Evolutionary conservation across 2,113 vertebrate genomes (phyloP), one percentile per base, ranked within the genome.

Genomic region (Greenwoodochromis staneri): DNA sequence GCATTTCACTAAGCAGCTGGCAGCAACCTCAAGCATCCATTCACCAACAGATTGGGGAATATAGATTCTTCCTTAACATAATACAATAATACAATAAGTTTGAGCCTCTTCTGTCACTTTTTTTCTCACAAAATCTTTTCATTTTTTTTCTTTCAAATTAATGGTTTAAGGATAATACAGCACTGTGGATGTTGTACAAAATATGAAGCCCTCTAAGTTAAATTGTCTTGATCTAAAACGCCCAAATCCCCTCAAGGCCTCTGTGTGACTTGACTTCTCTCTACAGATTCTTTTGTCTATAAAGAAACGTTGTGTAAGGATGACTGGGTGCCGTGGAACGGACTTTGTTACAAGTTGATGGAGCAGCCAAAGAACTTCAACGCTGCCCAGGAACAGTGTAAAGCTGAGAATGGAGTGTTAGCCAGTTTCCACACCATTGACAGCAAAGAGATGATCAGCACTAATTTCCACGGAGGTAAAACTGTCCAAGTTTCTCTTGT

Each of bases 361-460:
- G 96, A 73, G 31, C 45, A 53, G 4, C 81, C 86, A 13, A 88
- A 3, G 9, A 87, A 85, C 36, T 98, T 98, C 90, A 59, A 27
- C 3, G 61, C 45, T 0, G 98, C 98, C 12, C 81, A 89, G 21
- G 6, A 14, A 4, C 34, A 86, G 61, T 99, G 99, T 92, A 88
- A 89, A 76, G 31, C 7, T 29, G 95, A 95, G 29, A 90, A 94
- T 29, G 92, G 61, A 31, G 21, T 3, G 21, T 96, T 99, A 55
- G 97, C 98, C 92, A 99, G 97, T 93, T 81, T 99, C 34, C 98
- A 98, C 93, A 97, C 97, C 1, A 93, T 99, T 84, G 97, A 97
- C 69, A 98, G 96, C 86, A 96, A 98, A 2, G 98, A 98, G 86
- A 92, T 98, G 91, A 88, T 98, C 87, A 96, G 97, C 94, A 97